A percentile compares a stretch with the other conserved stretches of the same genome.
Conservation (phyloP, 1,140 invertebrate species). For the Charaxes varanes region DNA sequence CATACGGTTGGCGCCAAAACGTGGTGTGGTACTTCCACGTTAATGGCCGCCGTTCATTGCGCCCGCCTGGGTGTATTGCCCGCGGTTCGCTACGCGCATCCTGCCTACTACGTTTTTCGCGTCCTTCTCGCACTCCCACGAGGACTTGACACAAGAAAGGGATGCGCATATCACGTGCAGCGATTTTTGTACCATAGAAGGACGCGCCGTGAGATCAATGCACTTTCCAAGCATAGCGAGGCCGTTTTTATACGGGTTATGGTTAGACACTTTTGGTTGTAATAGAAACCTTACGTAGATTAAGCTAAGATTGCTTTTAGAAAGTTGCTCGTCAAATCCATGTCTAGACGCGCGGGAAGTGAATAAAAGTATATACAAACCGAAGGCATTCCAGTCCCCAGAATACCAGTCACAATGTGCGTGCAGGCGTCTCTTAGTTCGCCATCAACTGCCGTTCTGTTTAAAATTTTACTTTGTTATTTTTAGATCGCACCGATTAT, state of each 20-base stretch:
- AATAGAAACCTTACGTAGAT: slow-evolving; percentile 50
- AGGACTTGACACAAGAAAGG: slow-evolving; percentile 35
- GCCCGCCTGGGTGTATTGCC: slow-evolving; percentile 68
- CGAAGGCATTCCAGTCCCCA: slow-evolving; percentile 46
- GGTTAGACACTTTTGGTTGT: slow-evolving; percentile 28
- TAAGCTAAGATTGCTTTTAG: slow-evolving; percentile 44
- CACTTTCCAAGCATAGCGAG: slow-evolving; percentile 67
- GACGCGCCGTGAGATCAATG: slow-evolving; percentile 68
- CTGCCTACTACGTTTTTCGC: slow-evolving; percentile 59
- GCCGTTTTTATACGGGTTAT: slow-evolving; percentile 61
- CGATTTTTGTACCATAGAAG: slow-evolving; percentile 70
- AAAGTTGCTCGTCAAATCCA: slow-evolving; percentile 21
- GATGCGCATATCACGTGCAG: slow-evolving; percentile 58
- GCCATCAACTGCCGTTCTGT: slow-evolving; percentile 21
- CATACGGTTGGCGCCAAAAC: slow-evolving; percentile 65
- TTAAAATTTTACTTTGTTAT: slow-evolving; percentile 20
- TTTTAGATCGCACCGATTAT: slow-evolving; percentile 18
- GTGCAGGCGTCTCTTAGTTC: slow-evolving; percentile 24
- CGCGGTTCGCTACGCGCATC: slow-evolving; percentile 66
- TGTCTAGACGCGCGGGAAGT: slow-evolving; percentile 66
- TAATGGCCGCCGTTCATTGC: slow-evolving; percentile 67
- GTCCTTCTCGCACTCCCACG: slow-evolving; percentile 45
- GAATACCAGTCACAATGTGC: slow-evolving; percentile 37
- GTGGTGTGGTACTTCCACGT: slow-evolving; percentile 57
- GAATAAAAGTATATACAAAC: slow-evolving; percentile 56